Conservation (phyloP, 2,113 vertebrate species). For the Camelus bactrianus region DNA sequence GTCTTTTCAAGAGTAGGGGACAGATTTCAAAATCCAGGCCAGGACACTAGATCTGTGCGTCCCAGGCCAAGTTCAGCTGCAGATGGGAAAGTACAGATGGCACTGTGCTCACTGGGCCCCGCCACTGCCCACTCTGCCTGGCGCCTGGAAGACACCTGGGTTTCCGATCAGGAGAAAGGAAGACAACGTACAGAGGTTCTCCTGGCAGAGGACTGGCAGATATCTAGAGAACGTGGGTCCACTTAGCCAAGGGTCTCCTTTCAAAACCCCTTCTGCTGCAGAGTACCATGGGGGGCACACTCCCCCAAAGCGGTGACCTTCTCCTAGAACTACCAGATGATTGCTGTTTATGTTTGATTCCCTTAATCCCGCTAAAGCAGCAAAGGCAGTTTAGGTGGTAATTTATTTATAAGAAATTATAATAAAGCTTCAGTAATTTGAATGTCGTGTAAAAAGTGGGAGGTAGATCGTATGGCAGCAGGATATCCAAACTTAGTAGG, state of each 20-base stretch:
- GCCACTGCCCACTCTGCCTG: neutral
- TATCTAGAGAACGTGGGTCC: neutral
- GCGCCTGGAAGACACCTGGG: neutral
- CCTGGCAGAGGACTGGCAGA: neutral
- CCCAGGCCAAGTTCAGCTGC: accelerated
- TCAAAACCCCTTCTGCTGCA: neutral
- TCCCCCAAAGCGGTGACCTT: conserved; percentile 82
- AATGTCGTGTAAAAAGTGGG: conserved; percentile 78
- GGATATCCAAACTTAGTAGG: conserved; percentile 66
- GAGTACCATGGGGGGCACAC: neutral
- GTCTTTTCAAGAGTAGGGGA: neutral
- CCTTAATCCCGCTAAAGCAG: conserved; percentile 80
- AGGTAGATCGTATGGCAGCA: conserved; percentile 52
- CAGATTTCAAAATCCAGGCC: neutral
- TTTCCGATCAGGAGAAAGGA: neutral
- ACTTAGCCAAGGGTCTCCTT: neutral
- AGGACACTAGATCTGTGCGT: neutral
- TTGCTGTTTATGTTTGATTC: conserved; percentile 81
- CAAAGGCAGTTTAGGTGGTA: conserved; percentile 73
- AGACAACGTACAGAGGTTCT: neutral
- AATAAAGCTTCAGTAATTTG: conserved; percentile 79
- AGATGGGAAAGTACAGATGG: neutral
- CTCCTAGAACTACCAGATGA: conserved; percentile 76
- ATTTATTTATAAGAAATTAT: conserved; percentile 87
- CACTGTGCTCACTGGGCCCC: neutral